A percentile compares a stretch with the other conserved stretches of the same genome.
Evolutionary conservation across 2,113 vertebrate species (phyloP).

Genomic region (Sciurus niger): DNA sequence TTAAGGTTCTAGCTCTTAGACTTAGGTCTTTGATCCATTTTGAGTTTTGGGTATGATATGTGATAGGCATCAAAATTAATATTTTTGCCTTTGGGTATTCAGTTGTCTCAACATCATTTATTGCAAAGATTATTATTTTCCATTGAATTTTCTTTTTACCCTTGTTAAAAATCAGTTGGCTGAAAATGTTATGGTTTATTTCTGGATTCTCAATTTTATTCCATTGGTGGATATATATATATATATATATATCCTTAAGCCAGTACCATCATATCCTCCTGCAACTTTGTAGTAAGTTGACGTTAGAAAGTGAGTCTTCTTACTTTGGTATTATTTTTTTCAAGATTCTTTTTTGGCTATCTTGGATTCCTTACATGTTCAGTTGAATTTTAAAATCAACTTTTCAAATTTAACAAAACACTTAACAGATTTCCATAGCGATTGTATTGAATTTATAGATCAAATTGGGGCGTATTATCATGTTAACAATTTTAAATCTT

Average conservation of each 20-base stretch:
- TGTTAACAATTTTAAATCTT: neutral
- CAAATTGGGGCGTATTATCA: neutral
- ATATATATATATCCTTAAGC: no score
- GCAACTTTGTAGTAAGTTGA: conserved; percentile 44
- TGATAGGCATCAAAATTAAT: neutral
- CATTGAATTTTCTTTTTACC: neutral
- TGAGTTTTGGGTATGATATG: neutral
- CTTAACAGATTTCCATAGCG: neutral
- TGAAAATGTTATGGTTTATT: neutral
- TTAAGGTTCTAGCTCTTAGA: no score
- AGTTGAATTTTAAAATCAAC: conserved; percentile 15
- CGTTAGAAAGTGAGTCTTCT: neutral
- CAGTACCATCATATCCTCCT: neutral
- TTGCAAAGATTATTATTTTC: neutral
- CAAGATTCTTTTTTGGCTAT: conserved; percentile 21
- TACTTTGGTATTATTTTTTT: neutral
- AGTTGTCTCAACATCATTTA: neutral
- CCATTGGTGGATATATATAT: neutral
- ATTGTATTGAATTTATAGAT: neutral
- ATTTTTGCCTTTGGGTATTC: neutral
- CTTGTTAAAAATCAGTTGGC: neutral
- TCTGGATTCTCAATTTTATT: neutral
- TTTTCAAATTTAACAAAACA: neutral
- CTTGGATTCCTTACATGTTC: neutral
- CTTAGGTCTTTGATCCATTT: neutral